These are phyloP conservation scores for Eulemur rubriventer DNA, from an alignment of 2,797 vertebrate genomes.

Conservation along the genomic window DNA sequence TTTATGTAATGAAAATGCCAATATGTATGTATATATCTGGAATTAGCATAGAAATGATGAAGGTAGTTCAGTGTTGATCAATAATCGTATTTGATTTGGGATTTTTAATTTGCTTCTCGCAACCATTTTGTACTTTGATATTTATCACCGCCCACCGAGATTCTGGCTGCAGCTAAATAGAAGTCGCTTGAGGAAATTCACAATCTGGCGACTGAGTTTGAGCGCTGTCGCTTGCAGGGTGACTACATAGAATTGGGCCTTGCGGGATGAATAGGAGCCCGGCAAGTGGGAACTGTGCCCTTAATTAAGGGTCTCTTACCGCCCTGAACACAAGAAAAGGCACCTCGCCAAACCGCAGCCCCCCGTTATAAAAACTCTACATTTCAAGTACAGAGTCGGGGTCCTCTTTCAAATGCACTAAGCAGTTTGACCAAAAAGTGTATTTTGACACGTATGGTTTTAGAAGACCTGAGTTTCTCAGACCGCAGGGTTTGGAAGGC, in stretches of 20 bases:
- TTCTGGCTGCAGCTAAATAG: conserved; percentile 72
- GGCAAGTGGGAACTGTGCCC: not conserved
- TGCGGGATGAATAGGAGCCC: conserved; percentile 62
- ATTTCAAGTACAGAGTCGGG: not conserved
- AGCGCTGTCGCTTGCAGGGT: conserved; percentile 34
- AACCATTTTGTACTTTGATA: not conserved
- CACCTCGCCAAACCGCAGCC: not conserved
- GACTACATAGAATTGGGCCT: conserved; percentile 60
- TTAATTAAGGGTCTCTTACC: conserved; percentile 22
- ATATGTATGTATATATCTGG: conserved; percentile 15
- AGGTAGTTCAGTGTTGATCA: conserved; percentile 59
- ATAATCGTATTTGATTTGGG: conserved; percentile 57
- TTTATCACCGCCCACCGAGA: conserved; percentile 45
- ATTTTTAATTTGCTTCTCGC: conserved; percentile 33
- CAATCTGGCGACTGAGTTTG: conserved; percentile 46
- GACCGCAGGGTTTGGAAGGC: not conserved
- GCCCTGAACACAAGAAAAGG: not conserved
- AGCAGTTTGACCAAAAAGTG: not conserved
- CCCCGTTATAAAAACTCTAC: not conserved
- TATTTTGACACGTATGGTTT: not conserved
- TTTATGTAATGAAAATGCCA: conserved; percentile 56
- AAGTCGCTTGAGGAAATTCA: conserved; percentile 70
- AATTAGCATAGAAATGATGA: conserved; percentile 67
- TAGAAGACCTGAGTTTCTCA: not conserved
- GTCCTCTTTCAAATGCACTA: not conserved